phyloP scores from a whole-genome alignment of 2,797 vertebrate species.

The Limosa lapponica region DNA sequence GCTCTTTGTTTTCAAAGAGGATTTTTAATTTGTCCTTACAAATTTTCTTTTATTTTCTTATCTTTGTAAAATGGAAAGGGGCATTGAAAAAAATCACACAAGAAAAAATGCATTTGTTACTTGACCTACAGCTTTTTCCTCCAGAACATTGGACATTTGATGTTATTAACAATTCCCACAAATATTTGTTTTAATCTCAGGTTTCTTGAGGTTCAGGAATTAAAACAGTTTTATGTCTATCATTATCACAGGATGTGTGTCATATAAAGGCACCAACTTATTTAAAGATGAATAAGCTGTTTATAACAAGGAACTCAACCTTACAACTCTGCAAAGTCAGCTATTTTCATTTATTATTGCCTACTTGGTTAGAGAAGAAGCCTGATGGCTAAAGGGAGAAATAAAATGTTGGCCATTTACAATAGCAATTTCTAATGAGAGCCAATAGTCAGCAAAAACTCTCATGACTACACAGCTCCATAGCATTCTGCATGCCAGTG shows the following conservation, averaged over 20 bases:
- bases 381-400: background rate
- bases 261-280: background rate
- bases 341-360: background rate
- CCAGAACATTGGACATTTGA: background rate
- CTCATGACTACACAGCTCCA: background rate
- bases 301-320: background rate
- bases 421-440: background rate
- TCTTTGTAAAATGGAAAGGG: slow-evolving; percentile 4
- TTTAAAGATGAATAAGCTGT: background rate
- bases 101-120: background rate
- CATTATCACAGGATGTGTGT: background rate
- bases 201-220: background rate
- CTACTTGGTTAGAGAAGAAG: background rate
- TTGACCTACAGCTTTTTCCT: background rate
- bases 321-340: background rate
- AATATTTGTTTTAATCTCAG: background rate
- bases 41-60: background rate
- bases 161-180: background rate
- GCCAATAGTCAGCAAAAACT: background rate
- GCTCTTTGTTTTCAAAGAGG: background rate
- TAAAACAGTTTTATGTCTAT: background rate
- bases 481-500: slow-evolving; percentile 66
- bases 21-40: background rate
- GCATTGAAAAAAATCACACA: slow-evolving; percentile 4
- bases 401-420: background rate